Conservation (phyloP, 2,888 invertebrate genomes). For the Watsonalla cultraria region DNA sequence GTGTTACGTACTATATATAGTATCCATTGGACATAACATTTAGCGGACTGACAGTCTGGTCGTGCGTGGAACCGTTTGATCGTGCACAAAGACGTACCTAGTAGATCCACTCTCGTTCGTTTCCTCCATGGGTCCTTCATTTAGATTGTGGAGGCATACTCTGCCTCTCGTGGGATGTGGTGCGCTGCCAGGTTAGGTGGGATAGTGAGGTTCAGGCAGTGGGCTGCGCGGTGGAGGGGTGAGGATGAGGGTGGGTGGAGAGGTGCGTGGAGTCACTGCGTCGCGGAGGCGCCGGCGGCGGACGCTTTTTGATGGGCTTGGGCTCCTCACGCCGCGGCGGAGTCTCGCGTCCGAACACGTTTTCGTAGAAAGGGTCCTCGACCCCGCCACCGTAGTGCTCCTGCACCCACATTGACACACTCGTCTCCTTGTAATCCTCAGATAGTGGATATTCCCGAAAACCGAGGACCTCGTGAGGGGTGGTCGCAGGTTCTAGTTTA, state of each 20-base stretch:
- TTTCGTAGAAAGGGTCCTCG: slow-evolving; percentile 85
- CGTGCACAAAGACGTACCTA: background rate
- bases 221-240: slow-evolving; percentile 42
- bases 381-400: slow-evolving; percentile 86
- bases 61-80: background rate
- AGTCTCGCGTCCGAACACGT: slow-evolving; percentile 72
- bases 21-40: background rate
- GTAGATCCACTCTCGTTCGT: background rate
- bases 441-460: slow-evolving; percentile 89
- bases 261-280: slow-evolving; percentile 84
- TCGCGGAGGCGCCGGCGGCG: slow-evolving; percentile 94
- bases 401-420: slow-evolving; percentile 93
- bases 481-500: slow-evolving; percentile 90
- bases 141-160: no score
- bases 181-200: no score
- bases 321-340: slow-evolving; percentile 53
- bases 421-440: slow-evolving; percentile 87
- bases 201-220: slow-evolving; percentile 35
- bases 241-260: slow-evolving; percentile 36
- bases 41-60: background rate
- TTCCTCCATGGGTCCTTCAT: background rate
- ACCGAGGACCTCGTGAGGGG: slow-evolving; percentile 94
- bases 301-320: slow-evolving; percentile 81
- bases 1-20: background rate
- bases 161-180: no score